Evolutionary conservation across 1,140 invertebrate species (phyloP).

Genomic region (Linepithema humile): DNA sequence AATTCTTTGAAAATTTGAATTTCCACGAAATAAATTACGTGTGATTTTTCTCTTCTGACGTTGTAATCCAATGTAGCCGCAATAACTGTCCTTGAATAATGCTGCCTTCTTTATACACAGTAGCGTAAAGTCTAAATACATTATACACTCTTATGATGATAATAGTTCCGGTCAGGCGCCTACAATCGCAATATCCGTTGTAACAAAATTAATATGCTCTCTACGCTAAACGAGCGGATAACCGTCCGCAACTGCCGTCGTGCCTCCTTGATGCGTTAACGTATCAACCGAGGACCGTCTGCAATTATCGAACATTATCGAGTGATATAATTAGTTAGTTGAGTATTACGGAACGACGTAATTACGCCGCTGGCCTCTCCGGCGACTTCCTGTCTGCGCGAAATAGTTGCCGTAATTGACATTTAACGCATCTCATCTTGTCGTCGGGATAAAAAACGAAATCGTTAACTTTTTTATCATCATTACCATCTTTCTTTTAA

Average conservation of each 20-base stretch:
- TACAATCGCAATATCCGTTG: neutral
- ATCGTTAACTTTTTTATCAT: neutral
- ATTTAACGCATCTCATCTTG: neutral
- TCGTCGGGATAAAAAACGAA: neutral
- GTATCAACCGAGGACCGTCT: slow-evolving; percentile 22
- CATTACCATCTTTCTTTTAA: neutral
- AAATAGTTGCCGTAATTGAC: neutral
- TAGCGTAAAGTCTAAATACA: too few species aligned
- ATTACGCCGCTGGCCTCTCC: neutral
- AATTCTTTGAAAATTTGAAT: too few species aligned
- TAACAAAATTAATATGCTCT: slow-evolving; percentile 29
- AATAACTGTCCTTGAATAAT: neutral
- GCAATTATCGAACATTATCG: slow-evolving; percentile 46
- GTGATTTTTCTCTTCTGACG: neutral
- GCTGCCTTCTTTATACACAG: neutral
- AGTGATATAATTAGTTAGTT: slow-evolving; percentile 44
- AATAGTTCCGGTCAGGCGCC: neutral
- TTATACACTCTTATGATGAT: neutral
- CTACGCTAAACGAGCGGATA: neutral
- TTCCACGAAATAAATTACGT: neutral
- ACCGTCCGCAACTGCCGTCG: neutral
- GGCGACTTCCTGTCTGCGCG: slow-evolving; percentile 1
- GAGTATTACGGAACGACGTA: slow-evolving; percentile 41
- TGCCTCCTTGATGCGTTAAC: slow-evolving; percentile 15
- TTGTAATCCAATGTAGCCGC: neutral